Evolutionary conservation across 1,140 invertebrate species (phyloP).

Genomic region (Aphis craccivora): DNA sequence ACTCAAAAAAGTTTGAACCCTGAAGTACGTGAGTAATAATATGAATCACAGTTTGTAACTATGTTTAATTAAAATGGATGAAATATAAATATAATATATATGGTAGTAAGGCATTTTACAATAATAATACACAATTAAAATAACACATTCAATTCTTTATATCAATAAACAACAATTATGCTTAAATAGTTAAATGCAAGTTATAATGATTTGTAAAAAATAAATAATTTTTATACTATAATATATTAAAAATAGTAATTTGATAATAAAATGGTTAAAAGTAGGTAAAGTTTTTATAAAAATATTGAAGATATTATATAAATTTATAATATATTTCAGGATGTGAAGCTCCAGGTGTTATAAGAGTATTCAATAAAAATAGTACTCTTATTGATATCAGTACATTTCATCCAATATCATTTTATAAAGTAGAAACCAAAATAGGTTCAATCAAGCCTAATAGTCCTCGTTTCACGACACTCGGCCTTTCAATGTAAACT

Average conservation of each 20-base stretch:
- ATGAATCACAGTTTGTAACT: not conserved
- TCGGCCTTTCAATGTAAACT: conserved; percentile 62
- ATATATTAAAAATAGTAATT: not conserved
- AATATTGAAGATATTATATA: not conserved
- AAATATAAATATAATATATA: too few species aligned
- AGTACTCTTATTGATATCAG: conserved; percentile 60
- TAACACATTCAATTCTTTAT: not conserved
- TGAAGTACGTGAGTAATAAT: not conserved
- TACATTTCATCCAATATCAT: conserved; percentile 61
- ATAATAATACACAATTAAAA: not conserved
- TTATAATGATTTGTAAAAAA: not conserved
- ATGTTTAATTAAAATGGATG: not conserved
- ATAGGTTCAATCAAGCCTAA: conserved; percentile 60
- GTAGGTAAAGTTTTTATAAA: not conserved
- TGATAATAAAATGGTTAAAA: not conserved
- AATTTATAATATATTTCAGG: conserved; percentile 59
- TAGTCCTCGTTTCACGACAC: conserved; percentile 60
- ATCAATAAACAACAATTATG: not conserved
- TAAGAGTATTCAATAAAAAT: conserved; percentile 61
- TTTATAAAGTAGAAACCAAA: conserved; percentile 60
- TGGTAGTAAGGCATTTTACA: not conserved
- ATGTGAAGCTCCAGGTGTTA: conserved; percentile 62
- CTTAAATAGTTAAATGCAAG: not conserved
- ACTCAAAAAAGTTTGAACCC: not conserved
- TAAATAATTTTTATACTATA: not conserved